These are phyloP conservation scores for Heteromyza rotundicornis DNA, from an alignment of 2,888 invertebrate genomes.

Conservation along the genomic window DNA sequence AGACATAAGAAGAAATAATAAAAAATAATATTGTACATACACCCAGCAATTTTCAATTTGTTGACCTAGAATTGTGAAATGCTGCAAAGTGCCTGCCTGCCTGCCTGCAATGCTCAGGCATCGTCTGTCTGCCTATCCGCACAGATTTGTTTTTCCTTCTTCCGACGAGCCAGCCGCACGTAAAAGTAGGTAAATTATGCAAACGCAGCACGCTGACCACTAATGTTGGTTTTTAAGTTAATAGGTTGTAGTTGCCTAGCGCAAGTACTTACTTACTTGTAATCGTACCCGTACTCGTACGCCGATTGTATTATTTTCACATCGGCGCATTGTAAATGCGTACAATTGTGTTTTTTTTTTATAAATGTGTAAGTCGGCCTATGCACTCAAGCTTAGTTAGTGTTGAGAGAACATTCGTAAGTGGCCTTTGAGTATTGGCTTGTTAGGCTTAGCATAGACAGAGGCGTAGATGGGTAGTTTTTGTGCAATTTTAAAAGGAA, in stretches of 20 bases:
- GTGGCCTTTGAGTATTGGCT: no score
- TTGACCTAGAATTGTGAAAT: constrained; percentile 20
- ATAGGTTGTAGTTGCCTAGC: background rate
- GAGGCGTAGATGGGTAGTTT: no score
- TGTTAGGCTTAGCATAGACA: no score
- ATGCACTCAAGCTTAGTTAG: no score
- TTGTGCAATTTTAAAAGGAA: no score
- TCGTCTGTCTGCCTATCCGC: no score
- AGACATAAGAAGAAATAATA: background rate
- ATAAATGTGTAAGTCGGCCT: background rate
- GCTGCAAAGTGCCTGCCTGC: background rate
- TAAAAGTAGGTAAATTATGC: constrained; percentile 16
- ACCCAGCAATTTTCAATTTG: constrained; percentile 12
- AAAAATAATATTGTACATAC: constrained; percentile 1
- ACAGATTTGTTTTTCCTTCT: no score
- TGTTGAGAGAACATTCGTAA: no score
- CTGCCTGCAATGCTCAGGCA: no score
- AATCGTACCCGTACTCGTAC: no score
- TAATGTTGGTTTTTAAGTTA: constrained; percentile 22
- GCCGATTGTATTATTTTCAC: constrained; percentile 1
- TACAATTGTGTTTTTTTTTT: background rate
- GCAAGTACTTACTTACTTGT: no score
- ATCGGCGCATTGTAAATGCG: background rate
- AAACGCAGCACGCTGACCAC: constrained; percentile 17
- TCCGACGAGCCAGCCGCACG: no score